phyloP scores from a whole-genome alignment of 2,888 invertebrate genomes.

The Ephialtes manifestator region DNA sequence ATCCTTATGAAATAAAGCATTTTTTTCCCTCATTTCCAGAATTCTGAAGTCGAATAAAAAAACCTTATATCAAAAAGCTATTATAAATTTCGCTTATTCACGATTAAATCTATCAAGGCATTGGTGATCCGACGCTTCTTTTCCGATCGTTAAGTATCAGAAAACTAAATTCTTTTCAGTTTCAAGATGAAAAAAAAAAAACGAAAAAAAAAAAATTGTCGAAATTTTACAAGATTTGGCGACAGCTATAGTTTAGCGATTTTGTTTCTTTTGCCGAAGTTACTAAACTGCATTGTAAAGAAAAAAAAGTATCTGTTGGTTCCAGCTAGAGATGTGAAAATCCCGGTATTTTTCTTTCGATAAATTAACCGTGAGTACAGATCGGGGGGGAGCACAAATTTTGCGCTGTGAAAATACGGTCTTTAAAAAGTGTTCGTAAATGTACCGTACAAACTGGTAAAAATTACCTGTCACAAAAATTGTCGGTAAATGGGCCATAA shows the following conservation, averaged over 20 bases:
- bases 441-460: no score
- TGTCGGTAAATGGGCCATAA: no score
- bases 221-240: constrained; percentile 13
- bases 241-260: constrained; percentile 23
- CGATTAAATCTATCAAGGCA: constrained; percentile 2
- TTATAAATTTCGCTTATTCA: not conserved
- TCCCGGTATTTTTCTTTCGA: no score
- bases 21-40: not conserved
- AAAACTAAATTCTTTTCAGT: not conserved
- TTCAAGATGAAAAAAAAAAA: not conserved
- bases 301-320: constrained; percentile 43
- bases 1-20: constrained; percentile 3
- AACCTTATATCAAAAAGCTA: not conserved
- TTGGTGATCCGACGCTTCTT: not conserved
- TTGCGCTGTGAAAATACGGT: no score
- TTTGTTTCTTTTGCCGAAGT: not conserved
- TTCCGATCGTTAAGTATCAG: not conserved
- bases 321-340: no score
- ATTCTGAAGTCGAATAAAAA: constrained; percentile 1
- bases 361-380: no score
- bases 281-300: constrained; percentile 5
- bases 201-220: not conserved
- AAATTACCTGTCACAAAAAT: no score
- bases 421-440: no score
- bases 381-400: no score